Evolutionary conservation across 92 coral and sea anemone species (phyloP), one percentile per base, ranked within the genome.

Genomic region (Phenganax subtilis): DNA sequence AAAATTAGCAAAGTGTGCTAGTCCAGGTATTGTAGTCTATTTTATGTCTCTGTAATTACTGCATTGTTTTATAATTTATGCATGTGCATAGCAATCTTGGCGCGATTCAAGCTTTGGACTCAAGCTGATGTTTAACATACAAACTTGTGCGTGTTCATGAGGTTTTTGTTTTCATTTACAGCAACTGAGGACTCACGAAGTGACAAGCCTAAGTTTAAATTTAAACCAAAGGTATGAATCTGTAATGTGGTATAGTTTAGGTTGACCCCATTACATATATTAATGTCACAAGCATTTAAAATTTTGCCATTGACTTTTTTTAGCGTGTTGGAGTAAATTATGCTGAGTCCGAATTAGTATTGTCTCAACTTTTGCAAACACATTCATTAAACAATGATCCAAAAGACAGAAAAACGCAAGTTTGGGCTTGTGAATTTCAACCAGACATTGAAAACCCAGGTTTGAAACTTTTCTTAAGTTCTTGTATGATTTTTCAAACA

Each of bases 361-460:
- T 94, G 59, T 94, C 97, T n/a, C 98, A 94, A 85, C 86, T 94
- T 55, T 83, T 94, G 8, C 98, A 94, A 85, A 94, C 98, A 16
- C 98, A 94, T 77, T 94, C 98, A 14, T 88, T 94, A 15, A 94
- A 94, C 55, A 94, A 94, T 80, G 89, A 94, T 77, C 98, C 98
- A 10, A 78, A 86, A n/a, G 97, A 94, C 91, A 87, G 98, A 80
- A 85, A 82, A 62, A 94, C 98, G 6, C 98, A 94, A 81, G 98
- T 94, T 6, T 94, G 98, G 98, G 98, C 97, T 12, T 94, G 98
- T 80, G 90, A 91, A 52, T 94, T 94, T 89, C 94, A 94, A 78
- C 98, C 98, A 30, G 92, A 93, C 64, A 81, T 88, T 12, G 85
- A 92, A 16, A 82, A 86, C 17, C 89, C 87, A 84, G 97, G 97